Percentiles rank a stretch among this genome's conserved stretches.
Evolutionary conservation across 2,797 vertebrate species (phyloP).

Genomic region (Threskiornis aethiopicus): DNA sequence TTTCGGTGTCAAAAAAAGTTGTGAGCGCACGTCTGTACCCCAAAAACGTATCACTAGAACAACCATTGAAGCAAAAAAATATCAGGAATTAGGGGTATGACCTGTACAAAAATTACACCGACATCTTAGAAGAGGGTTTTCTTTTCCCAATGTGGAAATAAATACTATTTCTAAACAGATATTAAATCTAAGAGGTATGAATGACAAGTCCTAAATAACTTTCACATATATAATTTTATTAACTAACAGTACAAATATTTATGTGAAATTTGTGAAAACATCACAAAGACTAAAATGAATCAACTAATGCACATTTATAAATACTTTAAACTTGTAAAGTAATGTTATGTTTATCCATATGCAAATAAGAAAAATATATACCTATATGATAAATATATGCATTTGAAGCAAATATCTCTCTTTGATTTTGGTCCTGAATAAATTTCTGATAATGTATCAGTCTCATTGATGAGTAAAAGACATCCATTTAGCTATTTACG

Average conservation of each 20-base stretch:
- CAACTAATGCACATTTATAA: not conserved
- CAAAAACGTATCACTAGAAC: not conserved
- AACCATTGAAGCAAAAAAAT: not conserved
- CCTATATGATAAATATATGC: not conserved
- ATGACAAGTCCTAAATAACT: not conserved
- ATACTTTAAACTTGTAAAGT: not conserved
- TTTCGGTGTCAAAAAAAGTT: not conserved
- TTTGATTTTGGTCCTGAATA: not conserved
- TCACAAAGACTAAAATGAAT: not conserved
- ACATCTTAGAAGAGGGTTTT: slow-evolving; percentile 11
- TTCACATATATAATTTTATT: not conserved
- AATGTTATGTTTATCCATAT: not conserved
- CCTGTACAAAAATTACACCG: not conserved
- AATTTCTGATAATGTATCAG: not conserved
- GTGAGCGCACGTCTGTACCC: not conserved
- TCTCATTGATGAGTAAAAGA: not conserved
- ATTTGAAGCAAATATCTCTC: not conserved
- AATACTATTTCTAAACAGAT: slow-evolving; percentile 9
- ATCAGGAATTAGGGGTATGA: not conserved
- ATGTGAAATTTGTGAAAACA: not conserved
- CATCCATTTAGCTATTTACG: not conserved
- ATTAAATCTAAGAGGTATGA: not conserved
- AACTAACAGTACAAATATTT: slow-evolving; percentile 4
- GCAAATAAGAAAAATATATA: not conserved
- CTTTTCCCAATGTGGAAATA: not conserved